phyloP scores from a whole-genome alignment of 2,113 vertebrate genomes.

The Oenanthe melanoleuca region DNA sequence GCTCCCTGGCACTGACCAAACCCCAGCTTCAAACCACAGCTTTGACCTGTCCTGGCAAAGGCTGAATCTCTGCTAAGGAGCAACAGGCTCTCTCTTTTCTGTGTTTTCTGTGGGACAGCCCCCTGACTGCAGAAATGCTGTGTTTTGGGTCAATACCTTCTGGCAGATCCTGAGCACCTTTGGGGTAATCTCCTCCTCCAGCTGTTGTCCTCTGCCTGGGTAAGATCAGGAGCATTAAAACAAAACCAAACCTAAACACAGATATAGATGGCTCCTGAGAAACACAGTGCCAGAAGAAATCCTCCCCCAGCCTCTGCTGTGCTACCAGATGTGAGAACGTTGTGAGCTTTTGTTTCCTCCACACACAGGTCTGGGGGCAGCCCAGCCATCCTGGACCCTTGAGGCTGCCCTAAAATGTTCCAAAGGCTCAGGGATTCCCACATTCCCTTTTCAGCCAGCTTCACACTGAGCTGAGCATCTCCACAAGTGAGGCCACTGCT shows the following conservation, averaged over 20 bases:
- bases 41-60: background rate
- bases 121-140: accelerated
- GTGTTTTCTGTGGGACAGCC: background rate
- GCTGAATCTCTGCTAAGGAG: background rate
- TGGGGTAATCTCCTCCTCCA: background rate
- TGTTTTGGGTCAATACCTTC: background rate
- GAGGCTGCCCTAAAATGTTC: background rate
- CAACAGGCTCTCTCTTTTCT: background rate
- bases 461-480: accelerated
- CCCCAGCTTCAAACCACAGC: background rate
- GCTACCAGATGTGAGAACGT: accelerated
- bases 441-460: background rate
- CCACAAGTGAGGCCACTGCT: background rate
- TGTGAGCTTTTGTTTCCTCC: background rate
- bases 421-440: accelerated
- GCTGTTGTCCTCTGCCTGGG: background rate
- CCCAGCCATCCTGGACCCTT: background rate
- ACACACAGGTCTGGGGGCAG: background rate
- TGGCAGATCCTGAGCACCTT: background rate
- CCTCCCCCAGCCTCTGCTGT: background rate
- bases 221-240: background rate
- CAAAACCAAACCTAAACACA: background rate
- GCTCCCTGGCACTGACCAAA: background rate
- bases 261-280: background rate
- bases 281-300: background rate